These are phyloP conservation scores for Kradibia gibbosae DNA, from an alignment of 1,140 invertebrate species.

Conservation along the genomic window DNA sequence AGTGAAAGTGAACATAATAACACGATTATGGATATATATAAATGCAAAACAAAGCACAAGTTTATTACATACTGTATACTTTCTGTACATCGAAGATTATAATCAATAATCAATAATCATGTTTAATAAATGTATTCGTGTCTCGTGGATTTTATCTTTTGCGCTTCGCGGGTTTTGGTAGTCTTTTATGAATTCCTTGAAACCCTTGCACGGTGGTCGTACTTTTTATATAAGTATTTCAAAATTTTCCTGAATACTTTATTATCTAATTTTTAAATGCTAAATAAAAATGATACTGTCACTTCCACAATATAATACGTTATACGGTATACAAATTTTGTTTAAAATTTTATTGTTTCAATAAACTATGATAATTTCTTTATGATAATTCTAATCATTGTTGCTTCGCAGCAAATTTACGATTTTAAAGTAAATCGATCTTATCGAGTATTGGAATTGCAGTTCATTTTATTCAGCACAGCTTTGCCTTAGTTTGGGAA, in stretches of 20 bases:
- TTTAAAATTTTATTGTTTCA: not conserved
- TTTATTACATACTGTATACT: constrained; percentile 49
- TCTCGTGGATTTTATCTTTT: constrained; percentile 71
- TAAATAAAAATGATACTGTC: constrained; percentile 32
- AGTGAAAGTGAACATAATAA: constrained; percentile 43
- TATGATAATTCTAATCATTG: too few species aligned
- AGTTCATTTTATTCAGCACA: constrained; percentile 34
- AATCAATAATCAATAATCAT: constrained; percentile 70
- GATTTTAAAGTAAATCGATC: not conserved
- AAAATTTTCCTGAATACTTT: not conserved
- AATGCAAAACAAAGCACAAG: constrained; percentile 43
- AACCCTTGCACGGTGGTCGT: constrained; percentile 69
- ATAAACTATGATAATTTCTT: too few species aligned
- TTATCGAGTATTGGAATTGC: not conserved
- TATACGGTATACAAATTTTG: not conserved
- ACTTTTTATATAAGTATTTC: constrained; percentile 60
- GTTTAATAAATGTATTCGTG: constrained; percentile 73
- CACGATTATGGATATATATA: constrained; percentile 54
- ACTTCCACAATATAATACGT: not conserved
- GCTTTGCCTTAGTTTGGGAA: constrained; percentile 41
- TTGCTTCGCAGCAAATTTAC: not conserved
- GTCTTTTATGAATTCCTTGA: constrained; percentile 65
- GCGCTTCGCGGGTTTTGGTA: constrained; percentile 71
- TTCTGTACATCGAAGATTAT: constrained; percentile 66
- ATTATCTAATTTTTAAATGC: constrained; percentile 32